These are phyloP conservation scores for Ypsolopha scabrella DNA, from an alignment of 2,888 invertebrate genomes.

Conservation along the genomic window DNA sequence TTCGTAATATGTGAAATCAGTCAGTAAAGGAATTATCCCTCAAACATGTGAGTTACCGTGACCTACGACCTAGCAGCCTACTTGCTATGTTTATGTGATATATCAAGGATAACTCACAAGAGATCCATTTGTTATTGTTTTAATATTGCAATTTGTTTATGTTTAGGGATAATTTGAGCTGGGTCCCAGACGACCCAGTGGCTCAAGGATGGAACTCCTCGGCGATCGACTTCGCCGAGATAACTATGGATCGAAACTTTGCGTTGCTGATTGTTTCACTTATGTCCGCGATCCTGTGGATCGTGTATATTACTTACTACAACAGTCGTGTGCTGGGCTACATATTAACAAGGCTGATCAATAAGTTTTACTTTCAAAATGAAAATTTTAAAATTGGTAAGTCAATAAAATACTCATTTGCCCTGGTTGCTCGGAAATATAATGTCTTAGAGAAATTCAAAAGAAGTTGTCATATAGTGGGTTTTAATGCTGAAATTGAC, in stretches of 20 bases:
- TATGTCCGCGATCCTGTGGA: slow-evolving; percentile 88
- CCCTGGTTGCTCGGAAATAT: too few relatives aligned
- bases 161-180: slow-evolving; percentile 48
- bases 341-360: slow-evolving; percentile 88
- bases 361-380: slow-evolving; percentile 86
- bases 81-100: slow-evolving; percentile 24
- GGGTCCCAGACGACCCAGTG: slow-evolving; percentile 36
- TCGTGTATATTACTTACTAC: slow-evolving; percentile 95
- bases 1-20: slow-evolving; percentile 41
- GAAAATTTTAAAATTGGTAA: slow-evolving; percentile 92
- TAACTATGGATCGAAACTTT: slow-evolving; percentile 81
- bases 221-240: slow-evolving; percentile 72
- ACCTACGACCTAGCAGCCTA: slow-evolving; percentile 26
- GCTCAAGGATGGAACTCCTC: slow-evolving; percentile 72
- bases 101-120: slow-evolving; percentile 1
- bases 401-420: slow-evolving; percentile 16
- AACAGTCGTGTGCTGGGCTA: slow-evolving; percentile 93
- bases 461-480: too few relatives aligned
- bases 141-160: slow-evolving; percentile 19
- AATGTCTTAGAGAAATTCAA: too few relatives aligned
- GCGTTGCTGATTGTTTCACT: slow-evolving; percentile 84
- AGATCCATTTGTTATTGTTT: not conserved
- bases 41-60: slow-evolving; percentile 41
- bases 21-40: slow-evolving; percentile 20
- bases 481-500: too few relatives aligned